phyloP scores from a whole-genome alignment of 2,797 vertebrate species.

The Coracias cyanogaster region DNA sequence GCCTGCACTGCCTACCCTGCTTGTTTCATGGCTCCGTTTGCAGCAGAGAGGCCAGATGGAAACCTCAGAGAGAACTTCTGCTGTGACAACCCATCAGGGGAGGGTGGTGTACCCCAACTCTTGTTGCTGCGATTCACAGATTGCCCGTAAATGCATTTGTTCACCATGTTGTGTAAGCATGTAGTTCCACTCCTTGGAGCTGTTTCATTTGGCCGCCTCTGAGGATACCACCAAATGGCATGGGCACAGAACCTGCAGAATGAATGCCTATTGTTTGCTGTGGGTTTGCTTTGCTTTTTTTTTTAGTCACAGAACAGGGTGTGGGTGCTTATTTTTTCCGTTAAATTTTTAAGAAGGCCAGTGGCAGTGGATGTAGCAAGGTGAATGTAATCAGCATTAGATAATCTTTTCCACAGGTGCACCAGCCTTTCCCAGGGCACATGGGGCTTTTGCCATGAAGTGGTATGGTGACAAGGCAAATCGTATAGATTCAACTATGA shows the following conservation, averaged over 20 bases:
- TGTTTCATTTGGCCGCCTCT: not conserved
- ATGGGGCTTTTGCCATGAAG: not conserved
- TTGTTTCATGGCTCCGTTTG: not conserved
- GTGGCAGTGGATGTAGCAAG: not conserved
- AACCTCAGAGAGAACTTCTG: not conserved
- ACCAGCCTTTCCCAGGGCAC: not conserved
- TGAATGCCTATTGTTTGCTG: constrained; percentile 65
- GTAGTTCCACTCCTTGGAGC: not conserved
- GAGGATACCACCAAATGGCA: constrained; percentile 5
- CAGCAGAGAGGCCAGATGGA: not conserved
- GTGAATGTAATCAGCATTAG: not conserved
- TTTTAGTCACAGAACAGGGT: constrained; percentile 33
- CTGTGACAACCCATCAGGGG: fast-evolving
- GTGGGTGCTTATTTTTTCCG: constrained; percentile 53
- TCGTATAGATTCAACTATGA: not conserved
- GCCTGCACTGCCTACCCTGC: fast-evolving
- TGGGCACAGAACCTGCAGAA: not conserved
- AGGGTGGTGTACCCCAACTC: not conserved
- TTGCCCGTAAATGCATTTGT: not conserved
- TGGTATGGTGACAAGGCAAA: not conserved
- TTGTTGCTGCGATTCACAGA: not conserved
- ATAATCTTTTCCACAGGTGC: not conserved
- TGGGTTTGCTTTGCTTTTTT: constrained; percentile 10
- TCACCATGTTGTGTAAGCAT: not conserved
- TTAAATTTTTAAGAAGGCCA: constrained; percentile 15